Evolutionary conservation across 1,140 invertebrate species (phyloP).

Genomic region (Ips typographus): DNA sequence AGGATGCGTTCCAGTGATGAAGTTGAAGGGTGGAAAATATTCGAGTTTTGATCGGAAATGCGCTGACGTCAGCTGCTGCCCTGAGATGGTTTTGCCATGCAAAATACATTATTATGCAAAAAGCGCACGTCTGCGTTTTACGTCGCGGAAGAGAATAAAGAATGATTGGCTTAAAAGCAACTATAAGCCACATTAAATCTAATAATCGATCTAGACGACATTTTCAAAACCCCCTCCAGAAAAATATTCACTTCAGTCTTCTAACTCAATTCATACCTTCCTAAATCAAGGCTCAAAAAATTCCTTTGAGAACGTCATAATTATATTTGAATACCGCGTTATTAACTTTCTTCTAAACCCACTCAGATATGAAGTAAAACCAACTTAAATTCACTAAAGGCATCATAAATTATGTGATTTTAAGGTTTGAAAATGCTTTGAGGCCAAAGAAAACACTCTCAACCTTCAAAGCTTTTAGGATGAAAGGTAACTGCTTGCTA

Average conservation of each 20-base stretch:
- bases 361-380: background rate
- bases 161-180: conserved; percentile 1
- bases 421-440: conserved; percentile 12
- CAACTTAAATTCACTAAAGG: background rate
- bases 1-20: background rate
- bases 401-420: conserved; percentile 15
- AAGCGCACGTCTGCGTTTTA: background rate
- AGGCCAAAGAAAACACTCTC: conserved; percentile 16
- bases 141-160: background rate
- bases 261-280: background rate
- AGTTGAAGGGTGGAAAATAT: background rate
- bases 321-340: background rate
- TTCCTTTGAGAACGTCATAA: background rate
- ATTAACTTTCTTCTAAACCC: background rate
- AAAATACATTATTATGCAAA: background rate
- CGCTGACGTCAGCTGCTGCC: background rate
- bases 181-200: background rate
- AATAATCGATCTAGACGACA: background rate
- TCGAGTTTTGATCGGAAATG: background rate
- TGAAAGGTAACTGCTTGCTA: conserved; percentile 7
- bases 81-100: background rate
- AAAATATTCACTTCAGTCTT: background rate
- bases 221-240: background rate
- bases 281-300: background rate
- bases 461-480: conserved; percentile 5